phyloP scores from a whole-genome alignment of 2,113 vertebrate species.

The Mirounga angustirostris region DNA sequence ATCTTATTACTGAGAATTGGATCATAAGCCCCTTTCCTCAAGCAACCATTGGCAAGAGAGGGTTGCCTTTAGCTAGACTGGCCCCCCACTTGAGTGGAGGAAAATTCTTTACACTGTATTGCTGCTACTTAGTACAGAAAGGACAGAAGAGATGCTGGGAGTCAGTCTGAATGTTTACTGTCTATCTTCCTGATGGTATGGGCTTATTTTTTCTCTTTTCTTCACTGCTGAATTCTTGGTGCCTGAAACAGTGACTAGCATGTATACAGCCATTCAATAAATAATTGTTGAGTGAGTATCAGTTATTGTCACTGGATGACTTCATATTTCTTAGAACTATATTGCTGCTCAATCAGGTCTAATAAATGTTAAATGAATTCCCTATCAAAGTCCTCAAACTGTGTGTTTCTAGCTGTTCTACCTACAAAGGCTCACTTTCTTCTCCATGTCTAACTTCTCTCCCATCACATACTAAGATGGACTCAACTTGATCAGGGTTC shows the following conservation, averaged over 20 bases:
- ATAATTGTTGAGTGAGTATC: not conserved
- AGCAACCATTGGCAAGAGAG: not conserved
- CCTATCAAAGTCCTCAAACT: not conserved
- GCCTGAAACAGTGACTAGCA: not conserved
- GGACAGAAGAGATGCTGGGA: not conserved
- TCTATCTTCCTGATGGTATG: not conserved
- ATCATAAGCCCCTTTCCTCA: not conserved
- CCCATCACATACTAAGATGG: not conserved
- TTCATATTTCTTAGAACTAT: slow-evolving; percentile 12
- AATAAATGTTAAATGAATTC: not conserved
- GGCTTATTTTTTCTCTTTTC: not conserved
- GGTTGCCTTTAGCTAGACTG: not conserved
- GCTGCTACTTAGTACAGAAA: not conserved
- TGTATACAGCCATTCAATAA: not conserved
- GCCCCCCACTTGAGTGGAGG: not conserved
- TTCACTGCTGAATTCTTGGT: not conserved
- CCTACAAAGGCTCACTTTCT: not conserved
- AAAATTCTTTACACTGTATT: not conserved
- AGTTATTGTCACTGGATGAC: not conserved
- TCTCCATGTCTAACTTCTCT: not conserved
- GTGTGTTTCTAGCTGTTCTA: not conserved
- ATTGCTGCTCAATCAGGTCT: not conserved
- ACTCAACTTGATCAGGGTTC: not conserved
- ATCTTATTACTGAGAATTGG: not conserved
- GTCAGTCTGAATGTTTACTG: not conserved